phyloP scores from a whole-genome alignment of 2,113 vertebrate species.

The Astatotilapia flaviijosephi region DNA sequence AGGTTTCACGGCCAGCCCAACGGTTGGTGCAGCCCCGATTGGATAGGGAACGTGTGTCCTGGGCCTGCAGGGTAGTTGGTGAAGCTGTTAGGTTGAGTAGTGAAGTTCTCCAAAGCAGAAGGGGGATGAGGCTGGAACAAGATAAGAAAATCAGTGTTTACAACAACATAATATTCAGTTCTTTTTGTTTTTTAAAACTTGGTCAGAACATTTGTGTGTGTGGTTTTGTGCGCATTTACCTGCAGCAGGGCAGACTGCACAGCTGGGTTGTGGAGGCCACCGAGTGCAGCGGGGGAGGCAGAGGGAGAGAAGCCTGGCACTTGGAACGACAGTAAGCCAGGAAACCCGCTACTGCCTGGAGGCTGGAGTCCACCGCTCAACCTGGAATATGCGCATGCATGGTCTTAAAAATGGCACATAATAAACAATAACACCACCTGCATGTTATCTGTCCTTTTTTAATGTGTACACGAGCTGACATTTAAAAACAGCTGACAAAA shows the following conservation, averaged over 20 bases:
- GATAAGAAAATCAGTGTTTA: neutral
- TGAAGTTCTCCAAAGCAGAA: constrained; percentile 84
- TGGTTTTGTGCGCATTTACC: constrained; percentile 61
- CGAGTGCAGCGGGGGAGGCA: constrained; percentile 77
- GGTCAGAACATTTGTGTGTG: neutral
- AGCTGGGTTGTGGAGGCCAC: constrained; percentile 85
- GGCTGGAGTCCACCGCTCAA: constrained; percentile 83
- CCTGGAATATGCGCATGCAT: constrained; percentile 54
- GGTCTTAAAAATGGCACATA: neutral
- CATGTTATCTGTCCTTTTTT: neutral
- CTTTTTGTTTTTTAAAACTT: neutral
- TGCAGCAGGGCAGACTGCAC: constrained; percentile 88
- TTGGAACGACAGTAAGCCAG: constrained; percentile 86
- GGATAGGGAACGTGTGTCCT: constrained; percentile 86
- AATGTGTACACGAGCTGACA: neutral
- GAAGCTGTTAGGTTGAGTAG: constrained; percentile 86
- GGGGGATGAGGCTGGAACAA: constrained; percentile 81
- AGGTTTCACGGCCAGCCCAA: constrained; percentile 88
- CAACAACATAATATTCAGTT: neutral
- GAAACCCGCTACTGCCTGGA: constrained; percentile 83
- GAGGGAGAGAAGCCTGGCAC: constrained; percentile 88
- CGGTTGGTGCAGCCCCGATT: constrained; percentile 86
- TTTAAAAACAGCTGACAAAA: neutral
- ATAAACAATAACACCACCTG: neutral
- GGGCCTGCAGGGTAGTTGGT: constrained; percentile 83